Evolutionary conservation across 2,888 invertebrate species (phyloP), one percentile per base, ranked within the genome.

Genomic region (Catocala fraxini): DNA sequence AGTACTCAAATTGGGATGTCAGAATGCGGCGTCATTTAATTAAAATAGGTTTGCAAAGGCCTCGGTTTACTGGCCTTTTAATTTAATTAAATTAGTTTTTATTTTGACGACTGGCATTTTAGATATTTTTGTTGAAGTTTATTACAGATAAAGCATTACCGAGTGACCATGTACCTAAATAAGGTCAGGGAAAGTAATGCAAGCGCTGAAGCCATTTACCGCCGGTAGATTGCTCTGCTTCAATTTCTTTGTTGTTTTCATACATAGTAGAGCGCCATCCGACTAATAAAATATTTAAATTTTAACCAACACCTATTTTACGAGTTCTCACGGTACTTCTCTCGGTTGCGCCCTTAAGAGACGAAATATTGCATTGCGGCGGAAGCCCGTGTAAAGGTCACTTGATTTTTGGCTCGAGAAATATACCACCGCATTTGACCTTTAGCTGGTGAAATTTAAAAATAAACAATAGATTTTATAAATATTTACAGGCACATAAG

Each of bases 141-240:
- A 59, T 61, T 56, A 49, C 64, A 48, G 10, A 39, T 33, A 46
- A 63, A 35, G 63, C 46, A 63, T 61, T 60, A 67, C 63, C 63
- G 58, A 15, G 57, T 45, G 41, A 52, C 65, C 52, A 45, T 56
- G 13, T 56, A 53, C 52, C 12, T 4, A 15, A 6, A 6, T 15
- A 69, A 67, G 67, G 72, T 68, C 66, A 68, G 59, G 59, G 67
- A 53, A 59, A 66, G 59, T 56, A 62, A 68, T 61, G 62, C 62
- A 64, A 70, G 71, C 75, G 59, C 60, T 65, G 70, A 69, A 77
- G 65, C 74, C 71, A 71, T 79, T 79, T 75, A 58, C 61, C 62
- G 67, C 49, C 62, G 47, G 66, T 63, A 62, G 70, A 73, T 73
- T 72, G 73, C 65, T 61, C 47, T 53, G 61, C 61, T 66, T 73